phyloP scores from a whole-genome alignment of 2,113 vertebrate species.

The Laticauda colubrina region DNA sequence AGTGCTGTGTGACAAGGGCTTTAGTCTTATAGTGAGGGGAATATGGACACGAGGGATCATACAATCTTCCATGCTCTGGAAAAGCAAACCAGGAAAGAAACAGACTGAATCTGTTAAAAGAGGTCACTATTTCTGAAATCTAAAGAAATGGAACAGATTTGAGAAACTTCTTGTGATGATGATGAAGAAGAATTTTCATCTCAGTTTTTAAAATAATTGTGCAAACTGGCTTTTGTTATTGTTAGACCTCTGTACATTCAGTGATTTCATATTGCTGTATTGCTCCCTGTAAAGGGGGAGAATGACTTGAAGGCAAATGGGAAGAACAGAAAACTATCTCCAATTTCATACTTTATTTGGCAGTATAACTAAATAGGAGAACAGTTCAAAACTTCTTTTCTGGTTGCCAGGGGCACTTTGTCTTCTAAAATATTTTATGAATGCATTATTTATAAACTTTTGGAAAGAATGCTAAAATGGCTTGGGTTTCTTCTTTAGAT shows the following conservation, averaged over 20 bases:
- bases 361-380: neutral
- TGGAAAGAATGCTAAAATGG: neutral
- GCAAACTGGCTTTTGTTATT: neutral
- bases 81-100: neutral
- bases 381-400: neutral
- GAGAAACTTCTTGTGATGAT: neutral
- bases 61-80: neutral
- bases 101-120: neutral
- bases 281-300: neutral
- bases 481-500: neutral
- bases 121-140: neutral
- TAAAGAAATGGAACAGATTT: neutral
- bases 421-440: conserved; percentile 14
- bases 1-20: too few species aligned
- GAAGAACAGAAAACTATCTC: neutral
- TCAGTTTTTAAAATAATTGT: neutral
- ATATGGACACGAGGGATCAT: too few species aligned
- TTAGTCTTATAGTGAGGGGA: neutral
- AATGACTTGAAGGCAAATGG: neutral
- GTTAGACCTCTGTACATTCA: neutral
- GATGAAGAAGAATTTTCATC: neutral
- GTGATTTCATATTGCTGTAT: neutral
- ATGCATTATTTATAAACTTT: conserved; percentile 14
- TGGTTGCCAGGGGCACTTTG: neutral
- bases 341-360: neutral